Evolutionary conservation across 2,888 invertebrate species (phyloP).

Genomic region (Mesopsocus fuscifrons): DNA sequence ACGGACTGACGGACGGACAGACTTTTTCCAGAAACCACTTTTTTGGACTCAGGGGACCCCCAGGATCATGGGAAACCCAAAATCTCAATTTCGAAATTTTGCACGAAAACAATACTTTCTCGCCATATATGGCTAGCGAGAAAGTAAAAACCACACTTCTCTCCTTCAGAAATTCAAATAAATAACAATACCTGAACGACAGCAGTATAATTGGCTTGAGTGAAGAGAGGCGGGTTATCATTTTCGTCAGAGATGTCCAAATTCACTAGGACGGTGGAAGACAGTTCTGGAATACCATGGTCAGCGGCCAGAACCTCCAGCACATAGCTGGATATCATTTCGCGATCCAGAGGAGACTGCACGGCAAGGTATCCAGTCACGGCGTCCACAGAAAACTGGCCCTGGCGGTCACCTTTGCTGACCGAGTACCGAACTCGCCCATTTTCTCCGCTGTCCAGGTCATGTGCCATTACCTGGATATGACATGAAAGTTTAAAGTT

Average conservation of each 20-base stretch:
- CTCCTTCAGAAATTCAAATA: too few species aligned
- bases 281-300: slow-evolving; percentile 55
- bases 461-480: slow-evolving; percentile 53
- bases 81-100: too few species aligned
- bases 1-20: too few species aligned
- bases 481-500: too few species aligned
- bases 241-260: slow-evolving; percentile 77
- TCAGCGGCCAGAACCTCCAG: slow-evolving; percentile 69
- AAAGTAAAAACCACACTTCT: too few species aligned
- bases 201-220: slow-evolving; percentile 56
- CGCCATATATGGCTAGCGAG: too few species aligned
- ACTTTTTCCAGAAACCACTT: too few species aligned
- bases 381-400: slow-evolving; percentile 60
- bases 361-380: slow-evolving; percentile 60
- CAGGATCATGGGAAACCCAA: too few species aligned
- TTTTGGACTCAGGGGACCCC: too few species aligned
- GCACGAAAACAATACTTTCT: too few species aligned
- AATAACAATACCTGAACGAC: slow-evolving; percentile 53
- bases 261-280: slow-evolving; percentile 50
- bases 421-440: slow-evolving; percentile 61
- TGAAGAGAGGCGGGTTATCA: slow-evolving; percentile 77
- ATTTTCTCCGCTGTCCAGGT: slow-evolving; percentile 66
- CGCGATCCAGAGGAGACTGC: slow-evolving; percentile 58
- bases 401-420: slow-evolving; percentile 51
- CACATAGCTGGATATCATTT: slow-evolving; percentile 50